phyloP scores from a whole-genome alignment of 2,113 vertebrate genomes.

The Sialia sialis region DNA sequence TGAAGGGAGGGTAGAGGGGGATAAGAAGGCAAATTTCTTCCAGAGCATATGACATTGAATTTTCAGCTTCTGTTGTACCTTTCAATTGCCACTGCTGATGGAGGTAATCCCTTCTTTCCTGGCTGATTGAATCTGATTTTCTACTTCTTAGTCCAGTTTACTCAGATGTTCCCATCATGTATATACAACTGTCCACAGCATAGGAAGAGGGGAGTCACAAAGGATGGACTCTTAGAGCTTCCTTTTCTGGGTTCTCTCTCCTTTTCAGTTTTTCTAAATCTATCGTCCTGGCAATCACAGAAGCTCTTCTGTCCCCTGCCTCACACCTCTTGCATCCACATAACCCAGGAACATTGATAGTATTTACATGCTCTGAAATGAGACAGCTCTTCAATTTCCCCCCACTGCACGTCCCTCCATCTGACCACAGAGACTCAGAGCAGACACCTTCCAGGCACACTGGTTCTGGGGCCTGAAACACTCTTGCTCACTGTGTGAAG shows the following conservation, averaged over 20 bases:
- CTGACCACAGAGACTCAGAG: neutral
- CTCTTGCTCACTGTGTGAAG: neutral
- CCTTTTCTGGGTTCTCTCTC: neutral
- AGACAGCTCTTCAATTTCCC: neutral
- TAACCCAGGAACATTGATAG: neutral
- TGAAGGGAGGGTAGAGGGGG: neutral
- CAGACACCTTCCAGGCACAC: neutral
- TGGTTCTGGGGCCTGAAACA: neutral
- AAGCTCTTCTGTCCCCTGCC: neutral
- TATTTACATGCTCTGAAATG: neutral
- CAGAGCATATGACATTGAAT: neutral
- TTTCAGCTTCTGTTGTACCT: neutral
- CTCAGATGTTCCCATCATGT: neutral
- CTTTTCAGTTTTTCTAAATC: neutral
- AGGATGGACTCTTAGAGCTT: neutral
- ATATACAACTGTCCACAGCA: neutral
- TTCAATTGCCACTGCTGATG: neutral
- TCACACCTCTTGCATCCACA: neutral
- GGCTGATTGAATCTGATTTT: neutral
- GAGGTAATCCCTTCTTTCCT: neutral
- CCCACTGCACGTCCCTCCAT: neutral
- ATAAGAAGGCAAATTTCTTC: neutral
- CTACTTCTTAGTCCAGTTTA: neutral
- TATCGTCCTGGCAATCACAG: neutral
- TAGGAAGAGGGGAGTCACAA: fast-evolving